phyloP scores from a whole-genome alignment of 1,140 invertebrate species.

The Potamilus streckersoni region DNA sequence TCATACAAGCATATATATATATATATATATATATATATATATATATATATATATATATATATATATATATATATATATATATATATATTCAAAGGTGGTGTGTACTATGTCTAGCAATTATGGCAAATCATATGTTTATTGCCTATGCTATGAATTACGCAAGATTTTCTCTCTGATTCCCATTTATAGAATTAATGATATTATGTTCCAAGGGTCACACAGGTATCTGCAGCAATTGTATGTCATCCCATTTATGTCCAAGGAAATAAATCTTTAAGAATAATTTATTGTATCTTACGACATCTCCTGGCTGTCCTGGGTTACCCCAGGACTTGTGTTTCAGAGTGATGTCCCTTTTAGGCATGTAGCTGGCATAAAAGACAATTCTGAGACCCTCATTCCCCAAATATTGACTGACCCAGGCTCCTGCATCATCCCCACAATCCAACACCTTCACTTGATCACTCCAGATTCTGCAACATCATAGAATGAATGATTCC shows the following conservation, averaged over 20 bases:
- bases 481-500: not conserved
- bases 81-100: too few relatives aligned
- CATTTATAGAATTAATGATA: too few relatives aligned
- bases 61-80: too few relatives aligned
- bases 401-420: conserved; percentile 58
- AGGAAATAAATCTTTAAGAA: not conserved
- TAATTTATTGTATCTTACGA: conserved; percentile 31
- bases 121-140: too few relatives aligned
- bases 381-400: conserved; percentile 48
- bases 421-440: conserved; percentile 58
- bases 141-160: too few relatives aligned
- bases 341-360: conserved; percentile 35
- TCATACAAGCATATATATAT: too few relatives aligned
- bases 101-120: too few relatives aligned
- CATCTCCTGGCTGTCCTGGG: conserved; percentile 42
- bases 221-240: too few relatives aligned
- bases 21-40: too few relatives aligned
- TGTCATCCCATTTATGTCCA: not conserved
- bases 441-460: conserved; percentile 55
- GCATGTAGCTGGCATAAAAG: conserved; percentile 44
- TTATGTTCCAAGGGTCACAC: too few relatives aligned
- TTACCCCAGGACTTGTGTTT: conserved; percentile 45
- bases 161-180: too few relatives aligned
- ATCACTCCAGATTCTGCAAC: conserved; percentile 27
- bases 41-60: too few relatives aligned